Evolutionary conservation across 2,888 invertebrate genomes (phyloP), one percentile per base, ranked within the genome.

Genomic region (Drosophila ezoana): DNA sequence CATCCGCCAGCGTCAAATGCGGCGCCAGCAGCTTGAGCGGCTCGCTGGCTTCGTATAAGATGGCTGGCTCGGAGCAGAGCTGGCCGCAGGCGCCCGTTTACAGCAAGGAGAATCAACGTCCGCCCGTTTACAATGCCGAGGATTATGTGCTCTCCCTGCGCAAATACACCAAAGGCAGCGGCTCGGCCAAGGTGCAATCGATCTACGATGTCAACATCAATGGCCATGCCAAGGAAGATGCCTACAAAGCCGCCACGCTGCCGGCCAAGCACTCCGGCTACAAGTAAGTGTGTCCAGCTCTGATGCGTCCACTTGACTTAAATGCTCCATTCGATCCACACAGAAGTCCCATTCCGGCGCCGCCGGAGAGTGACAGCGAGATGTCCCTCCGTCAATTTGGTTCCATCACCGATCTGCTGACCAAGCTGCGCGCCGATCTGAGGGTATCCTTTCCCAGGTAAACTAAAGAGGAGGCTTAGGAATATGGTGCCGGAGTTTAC

Each of bases 51-150:
- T 91, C 91, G 43, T 91, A 90, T 70, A 90, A 91, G 80, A 91
- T 91, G 79, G 90, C 91, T 13, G 90, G 90, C 37, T 91, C 91
- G 5, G 91, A 91, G 33, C 91, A 89, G 71, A 91, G 91, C 60
- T 91, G 91, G 91, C 91, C 91, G 0, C 92, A 91, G 66, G 90
- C 89, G 5, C 86, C 83, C 9, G 87, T 90, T n/a, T 91, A 88
- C 44, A 91, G 89, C 65, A 92, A 92, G 95, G 96, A 97, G 90
- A 96, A 96, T 82, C 95, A 96, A 87, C 94, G 97, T 44, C 97
- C 97, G 33, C 97, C 97, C 0, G 95, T 97, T 16, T 97, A 97
- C 93, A 97, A 97, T 90, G 96, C 97, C 0, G 97, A 98, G 91
- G 97, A 97, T 92, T 98, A 97, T 91, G 96, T 95, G 4, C 93